A percentile compares a stretch with the other conserved stretches of the same genome.
These are phyloP conservation scores for Rotaria magnacalcarata DNA, from an alignment of 2,888 invertebrate genomes.

Conservation along the genomic window DNA sequence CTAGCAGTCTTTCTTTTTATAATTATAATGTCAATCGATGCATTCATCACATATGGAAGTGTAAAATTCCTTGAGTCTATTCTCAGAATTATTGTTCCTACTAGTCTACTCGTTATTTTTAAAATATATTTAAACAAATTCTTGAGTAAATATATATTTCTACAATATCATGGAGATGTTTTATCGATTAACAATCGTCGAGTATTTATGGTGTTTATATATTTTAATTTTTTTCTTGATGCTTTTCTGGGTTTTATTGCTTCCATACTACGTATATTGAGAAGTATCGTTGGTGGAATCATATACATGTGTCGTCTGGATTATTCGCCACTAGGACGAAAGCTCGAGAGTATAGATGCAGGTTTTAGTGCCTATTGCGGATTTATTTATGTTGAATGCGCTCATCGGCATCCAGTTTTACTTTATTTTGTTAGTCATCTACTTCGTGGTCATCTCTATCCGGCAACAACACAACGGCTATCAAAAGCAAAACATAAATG, in stretches of 20 bases:
- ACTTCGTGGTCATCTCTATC: background rate
- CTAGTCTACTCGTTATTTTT: background rate
- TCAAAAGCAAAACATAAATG: background rate
- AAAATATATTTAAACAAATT: background rate
- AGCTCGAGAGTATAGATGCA: background rate
- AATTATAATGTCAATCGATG: background rate
- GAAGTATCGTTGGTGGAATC: too few species aligned
- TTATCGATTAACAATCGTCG: conserved; percentile 9
- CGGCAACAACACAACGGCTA: background rate
- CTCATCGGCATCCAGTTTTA: background rate
- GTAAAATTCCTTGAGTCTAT: background rate
- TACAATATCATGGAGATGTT: background rate
- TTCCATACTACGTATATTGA: too few species aligned
- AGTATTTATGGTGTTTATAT: background rate
- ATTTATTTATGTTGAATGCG: background rate
- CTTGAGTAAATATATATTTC: background rate
- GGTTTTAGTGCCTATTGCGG: background rate
- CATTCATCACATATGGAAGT: background rate
- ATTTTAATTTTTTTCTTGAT: background rate
- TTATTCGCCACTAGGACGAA: background rate
- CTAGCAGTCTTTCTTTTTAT: background rate
- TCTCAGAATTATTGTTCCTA: background rate
- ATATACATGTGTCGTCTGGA: background rate
- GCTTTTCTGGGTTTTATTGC: too few species aligned
- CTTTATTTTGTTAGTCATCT: conserved; percentile 4